Percentiles rank a stretch among this genome's conserved stretches.
Conservation (phyloP, 2,113 vertebrate species). For the Anas platyrhynchos region DNA sequence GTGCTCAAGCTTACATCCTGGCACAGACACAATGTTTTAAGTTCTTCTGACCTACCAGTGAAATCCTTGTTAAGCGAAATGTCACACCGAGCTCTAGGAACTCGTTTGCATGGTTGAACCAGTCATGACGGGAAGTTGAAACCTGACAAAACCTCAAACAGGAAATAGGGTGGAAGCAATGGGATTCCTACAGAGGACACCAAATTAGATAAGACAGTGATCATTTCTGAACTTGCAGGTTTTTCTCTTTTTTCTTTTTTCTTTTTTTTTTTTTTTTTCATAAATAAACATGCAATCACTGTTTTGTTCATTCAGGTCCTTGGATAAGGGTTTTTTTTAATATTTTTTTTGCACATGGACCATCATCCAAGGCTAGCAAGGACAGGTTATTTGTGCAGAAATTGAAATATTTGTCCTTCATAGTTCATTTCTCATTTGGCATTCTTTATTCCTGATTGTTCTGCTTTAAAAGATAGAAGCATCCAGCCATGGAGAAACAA, state of each 20-base stretch:
- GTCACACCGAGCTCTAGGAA: background rate
- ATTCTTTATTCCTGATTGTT: constrained; percentile 60
- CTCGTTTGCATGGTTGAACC: constrained; percentile 3
- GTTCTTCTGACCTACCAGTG: background rate
- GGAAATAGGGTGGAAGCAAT: constrained; percentile 43
- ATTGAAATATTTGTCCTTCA: constrained; percentile 70
- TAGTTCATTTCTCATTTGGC: constrained; percentile 65
- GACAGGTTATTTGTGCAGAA: constrained; percentile 43
- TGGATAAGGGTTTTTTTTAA: background rate
- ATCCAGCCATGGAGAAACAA: constrained; percentile 66
- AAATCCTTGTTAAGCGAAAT: background rate
- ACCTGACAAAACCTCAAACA: constrained; percentile 45
- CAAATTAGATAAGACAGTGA: constrained; percentile 55
- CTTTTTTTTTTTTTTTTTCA: background rate
- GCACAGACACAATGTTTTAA: background rate
- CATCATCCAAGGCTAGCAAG: constrained; percentile 16
- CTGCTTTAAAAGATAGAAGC: constrained; percentile 63
- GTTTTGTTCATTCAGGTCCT: constrained; percentile 1
- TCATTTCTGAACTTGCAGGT: background rate
- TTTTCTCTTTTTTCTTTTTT: too few relatives aligned
- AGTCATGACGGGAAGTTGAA: background rate
- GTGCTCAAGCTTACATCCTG: background rate
- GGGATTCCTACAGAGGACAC: constrained; percentile 26
- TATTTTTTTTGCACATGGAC: background rate
- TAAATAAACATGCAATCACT: background rate